Evolutionary conservation across 2,888 invertebrate species (phyloP).

Genomic region (Chymomyza amoena): DNA sequence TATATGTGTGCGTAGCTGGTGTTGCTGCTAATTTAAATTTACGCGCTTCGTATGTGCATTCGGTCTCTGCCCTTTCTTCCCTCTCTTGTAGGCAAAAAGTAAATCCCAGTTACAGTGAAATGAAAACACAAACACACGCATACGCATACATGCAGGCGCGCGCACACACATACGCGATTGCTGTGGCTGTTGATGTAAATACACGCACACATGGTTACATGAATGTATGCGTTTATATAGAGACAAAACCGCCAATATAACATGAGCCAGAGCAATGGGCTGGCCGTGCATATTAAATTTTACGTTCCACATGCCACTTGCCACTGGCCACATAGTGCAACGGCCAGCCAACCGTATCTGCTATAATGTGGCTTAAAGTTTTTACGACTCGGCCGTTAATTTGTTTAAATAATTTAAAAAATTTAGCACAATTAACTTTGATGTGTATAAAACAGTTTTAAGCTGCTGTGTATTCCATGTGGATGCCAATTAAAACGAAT

Average conservation of each 20-base stretch:
- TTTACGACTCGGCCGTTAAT: constrained; percentile 7
- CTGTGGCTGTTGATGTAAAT: constrained; percentile 20
- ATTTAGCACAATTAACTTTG: constrained; percentile 28
- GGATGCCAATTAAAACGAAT: not conserved
- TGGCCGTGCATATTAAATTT: constrained; percentile 12
- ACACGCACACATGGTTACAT: constrained; percentile 18
- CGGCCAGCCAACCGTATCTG: not conserved
- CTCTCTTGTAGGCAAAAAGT: constrained; percentile 41
- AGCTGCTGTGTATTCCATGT: not conserved
- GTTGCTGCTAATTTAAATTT: constrained; percentile 70
- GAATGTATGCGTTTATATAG: not conserved
- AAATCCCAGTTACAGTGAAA: constrained; percentile 53
- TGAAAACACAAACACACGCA: constrained; percentile 37
- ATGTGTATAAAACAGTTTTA: not conserved
- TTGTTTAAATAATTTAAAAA: constrained; percentile 28
- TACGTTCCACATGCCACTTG: not conserved
- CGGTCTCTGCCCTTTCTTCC: not conserved
- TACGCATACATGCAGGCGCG: not conserved
- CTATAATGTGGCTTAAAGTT: not conserved
- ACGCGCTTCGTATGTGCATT: constrained; percentile 50
- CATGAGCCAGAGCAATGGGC: not conserved
- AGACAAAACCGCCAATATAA: constrained; percentile 13
- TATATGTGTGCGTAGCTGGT: constrained; percentile 21
- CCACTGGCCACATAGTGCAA: not conserved
- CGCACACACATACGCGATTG: constrained; percentile 9